These are phyloP conservation scores for Musca domestica DNA, from an alignment of 1,140 invertebrate species.

Conservation along the genomic window DNA sequence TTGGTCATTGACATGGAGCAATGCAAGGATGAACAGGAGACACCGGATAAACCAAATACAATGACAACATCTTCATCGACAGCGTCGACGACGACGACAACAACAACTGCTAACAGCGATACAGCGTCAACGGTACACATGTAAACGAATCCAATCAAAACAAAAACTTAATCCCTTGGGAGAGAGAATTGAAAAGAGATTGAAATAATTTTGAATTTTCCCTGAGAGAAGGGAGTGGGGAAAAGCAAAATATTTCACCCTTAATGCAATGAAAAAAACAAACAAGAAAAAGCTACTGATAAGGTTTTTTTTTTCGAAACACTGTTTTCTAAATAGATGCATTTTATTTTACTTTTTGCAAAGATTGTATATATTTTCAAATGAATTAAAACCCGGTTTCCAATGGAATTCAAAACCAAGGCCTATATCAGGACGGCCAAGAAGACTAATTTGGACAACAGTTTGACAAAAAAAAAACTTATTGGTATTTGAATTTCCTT, in stretches of 20 bases:
- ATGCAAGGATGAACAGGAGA: constrained; percentile 36
- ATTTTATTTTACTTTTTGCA: constrained; percentile 7
- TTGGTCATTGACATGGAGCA: constrained; percentile 46
- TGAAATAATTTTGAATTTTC: constrained; percentile 25
- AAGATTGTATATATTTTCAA: neutral
- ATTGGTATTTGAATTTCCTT: no score
- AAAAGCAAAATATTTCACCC: neutral
- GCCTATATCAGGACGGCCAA: no score
- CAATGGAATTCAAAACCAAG: no score
- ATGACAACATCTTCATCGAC: constrained; percentile 10
- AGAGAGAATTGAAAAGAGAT: constrained; percentile 36
- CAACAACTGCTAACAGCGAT: neutral
- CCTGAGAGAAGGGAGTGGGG: neutral
- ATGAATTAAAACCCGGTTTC: no score
- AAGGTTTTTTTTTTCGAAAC: no score
- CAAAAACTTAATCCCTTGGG: constrained; percentile 2
- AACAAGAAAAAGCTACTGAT: neutral
- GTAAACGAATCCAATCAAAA: neutral
- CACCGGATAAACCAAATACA: constrained; percentile 30
- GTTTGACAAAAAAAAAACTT: no score
- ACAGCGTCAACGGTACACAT: neutral
- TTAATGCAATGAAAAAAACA: neutral
- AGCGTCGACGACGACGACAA: constrained; percentile 9
- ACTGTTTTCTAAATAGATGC: neutral
- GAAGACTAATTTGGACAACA: no score